These are phyloP conservation scores for Pelusios castaneus DNA, from an alignment of 2,113 vertebrate species.

Conservation along the genomic window DNA sequence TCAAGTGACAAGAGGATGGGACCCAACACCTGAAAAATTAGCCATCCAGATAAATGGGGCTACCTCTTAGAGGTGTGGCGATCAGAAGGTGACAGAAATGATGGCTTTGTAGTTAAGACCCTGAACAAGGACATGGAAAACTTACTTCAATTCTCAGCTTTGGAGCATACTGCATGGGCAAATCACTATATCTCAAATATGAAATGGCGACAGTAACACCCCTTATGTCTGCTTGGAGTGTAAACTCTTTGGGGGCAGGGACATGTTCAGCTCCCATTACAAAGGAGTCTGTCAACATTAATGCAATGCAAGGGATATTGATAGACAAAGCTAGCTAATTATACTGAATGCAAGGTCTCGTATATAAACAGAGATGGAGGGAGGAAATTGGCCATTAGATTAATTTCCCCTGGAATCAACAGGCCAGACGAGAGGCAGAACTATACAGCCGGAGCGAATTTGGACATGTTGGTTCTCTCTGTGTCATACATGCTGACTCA, in stretches of 20 bases:
- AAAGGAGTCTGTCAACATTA: not conserved
- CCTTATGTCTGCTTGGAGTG: not conserved
- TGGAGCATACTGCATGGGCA: not conserved
- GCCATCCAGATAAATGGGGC: not conserved
- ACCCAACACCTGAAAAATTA: not conserved
- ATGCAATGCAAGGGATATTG: not conserved
- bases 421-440: slow-evolving; percentile 5
- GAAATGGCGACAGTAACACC: not conserved
- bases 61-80: not conserved
- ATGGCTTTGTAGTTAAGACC: not conserved
- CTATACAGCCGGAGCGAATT: not conserved
- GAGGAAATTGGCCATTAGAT: slow-evolving; percentile 55
- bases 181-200: not conserved
- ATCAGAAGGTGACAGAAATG: not conserved
- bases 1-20: not conserved
- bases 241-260: not conserved
- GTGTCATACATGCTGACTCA: rapidly evolving
- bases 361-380: not conserved
- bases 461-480: not conserved
- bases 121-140: not conserved
- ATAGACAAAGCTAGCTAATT: not conserved
- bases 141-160: not conserved
- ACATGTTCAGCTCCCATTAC: rapidly evolving
- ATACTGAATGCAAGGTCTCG: slow-evolving; percentile 12
- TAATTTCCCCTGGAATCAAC: slow-evolving; percentile 48